Conservation (phyloP, 1,140 invertebrate genomes). For the Popillia japonica region DNA sequence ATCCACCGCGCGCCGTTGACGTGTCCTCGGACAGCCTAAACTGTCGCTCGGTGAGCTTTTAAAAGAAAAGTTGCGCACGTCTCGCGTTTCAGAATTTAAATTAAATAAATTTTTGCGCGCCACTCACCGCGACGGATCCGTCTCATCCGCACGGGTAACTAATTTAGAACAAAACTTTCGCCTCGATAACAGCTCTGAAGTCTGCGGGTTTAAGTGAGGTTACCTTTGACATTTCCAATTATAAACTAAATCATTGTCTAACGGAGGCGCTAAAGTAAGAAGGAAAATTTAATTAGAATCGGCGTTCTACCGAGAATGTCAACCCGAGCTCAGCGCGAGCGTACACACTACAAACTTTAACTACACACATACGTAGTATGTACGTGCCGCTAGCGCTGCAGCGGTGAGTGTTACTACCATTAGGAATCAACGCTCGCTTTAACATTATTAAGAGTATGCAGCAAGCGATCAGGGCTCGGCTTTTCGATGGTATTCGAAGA, state of each 20-base stretch:
- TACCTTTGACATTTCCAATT: conserved; percentile 32
- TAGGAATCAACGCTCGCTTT: neutral
- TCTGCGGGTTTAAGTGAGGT: conserved; percentile 11
- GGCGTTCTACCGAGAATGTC: neutral
- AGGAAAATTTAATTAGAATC: conserved; percentile 31
- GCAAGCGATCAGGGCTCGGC: no score
- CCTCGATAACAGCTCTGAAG: conserved; percentile 4
- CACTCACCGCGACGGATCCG: neutral
- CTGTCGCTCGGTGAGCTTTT: no score
- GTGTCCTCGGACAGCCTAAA: neutral
- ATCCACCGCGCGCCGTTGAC: neutral
- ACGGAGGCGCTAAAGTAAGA: neutral
- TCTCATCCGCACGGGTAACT: neutral
- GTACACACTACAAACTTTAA: neutral
- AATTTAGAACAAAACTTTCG: conserved; percentile 20
- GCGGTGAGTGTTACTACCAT: neutral
- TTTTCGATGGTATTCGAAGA: no score
- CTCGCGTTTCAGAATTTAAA: conserved; percentile 22
- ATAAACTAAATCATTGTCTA: conserved; percentile 24
- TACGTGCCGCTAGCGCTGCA: neutral
- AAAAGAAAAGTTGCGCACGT: neutral
- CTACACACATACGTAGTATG: neutral
- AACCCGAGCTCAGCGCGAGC: neutral
- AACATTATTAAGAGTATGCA: no score
- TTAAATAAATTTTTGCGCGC: conserved; percentile 28